Percentiles rank a stretch among this genome's conserved stretches.
phyloP scores from a whole-genome alignment of 2,113 vertebrate genomes.

The Cottus gobio region DNA sequence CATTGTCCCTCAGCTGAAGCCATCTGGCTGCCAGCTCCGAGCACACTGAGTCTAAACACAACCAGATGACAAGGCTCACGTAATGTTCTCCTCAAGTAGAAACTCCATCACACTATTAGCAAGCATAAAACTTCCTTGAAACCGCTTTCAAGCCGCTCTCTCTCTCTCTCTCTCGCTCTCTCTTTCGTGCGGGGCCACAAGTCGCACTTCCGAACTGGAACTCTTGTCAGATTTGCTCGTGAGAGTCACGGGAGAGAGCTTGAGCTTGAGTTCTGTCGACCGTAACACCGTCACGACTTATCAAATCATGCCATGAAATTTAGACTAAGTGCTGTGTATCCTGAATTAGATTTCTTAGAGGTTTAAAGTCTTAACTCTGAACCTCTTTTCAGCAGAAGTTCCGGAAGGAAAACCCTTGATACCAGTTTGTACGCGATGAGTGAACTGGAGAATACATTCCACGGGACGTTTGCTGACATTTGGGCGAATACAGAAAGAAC shows the following conservation, averaged over 20 bases:
- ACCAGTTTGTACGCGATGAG: background rate
- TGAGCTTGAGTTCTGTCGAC: slow-evolving; percentile 3
- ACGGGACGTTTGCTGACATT: slow-evolving; percentile 1
- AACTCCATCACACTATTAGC: slow-evolving; percentile 43
- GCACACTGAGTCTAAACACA: slow-evolving; percentile 65
- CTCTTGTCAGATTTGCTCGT: slow-evolving; percentile 1
- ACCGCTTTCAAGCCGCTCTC: slow-evolving; percentile 9
- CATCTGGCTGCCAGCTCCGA: slow-evolving; percentile 75
- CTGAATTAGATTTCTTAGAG: slow-evolving; percentile 16
- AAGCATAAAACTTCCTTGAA: slow-evolving; percentile 41
- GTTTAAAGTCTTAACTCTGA: slow-evolving; percentile 9
- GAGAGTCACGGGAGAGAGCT: slow-evolving; percentile 3
- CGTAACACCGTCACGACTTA: slow-evolving; percentile 22
- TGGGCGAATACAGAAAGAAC: slow-evolving; percentile 1
- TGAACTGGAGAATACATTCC: background rate
- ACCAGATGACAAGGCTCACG: slow-evolving; percentile 68
- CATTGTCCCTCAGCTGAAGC: slow-evolving; percentile 63
- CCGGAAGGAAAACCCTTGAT: background rate
- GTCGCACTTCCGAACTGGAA: slow-evolving; percentile 17
- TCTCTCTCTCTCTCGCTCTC: background rate
- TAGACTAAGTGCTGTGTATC: slow-evolving; percentile 2
- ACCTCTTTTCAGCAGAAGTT: slow-evolving; percentile 7
- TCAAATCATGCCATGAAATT: slow-evolving; percentile 13
- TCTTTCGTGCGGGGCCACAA: background rate
- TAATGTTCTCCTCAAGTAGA: slow-evolving; percentile 39